phyloP scores from a whole-genome alignment of 2,113 vertebrate species.

The Empidonax traillii region DNA sequence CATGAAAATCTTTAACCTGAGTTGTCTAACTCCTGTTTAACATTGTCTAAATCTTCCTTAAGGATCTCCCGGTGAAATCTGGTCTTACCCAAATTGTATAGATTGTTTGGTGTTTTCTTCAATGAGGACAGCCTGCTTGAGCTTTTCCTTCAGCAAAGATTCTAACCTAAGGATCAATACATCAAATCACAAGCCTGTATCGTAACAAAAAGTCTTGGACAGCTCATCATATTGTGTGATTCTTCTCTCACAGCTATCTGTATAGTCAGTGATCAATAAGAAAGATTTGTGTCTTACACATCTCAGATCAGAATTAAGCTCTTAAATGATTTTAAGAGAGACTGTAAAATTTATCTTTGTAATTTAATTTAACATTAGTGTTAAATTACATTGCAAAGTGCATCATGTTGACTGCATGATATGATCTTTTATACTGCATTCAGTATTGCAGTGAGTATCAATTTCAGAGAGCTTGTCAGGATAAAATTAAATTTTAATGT shows the following conservation, averaged over 20 bases:
- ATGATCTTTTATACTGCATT: constrained; percentile 23
- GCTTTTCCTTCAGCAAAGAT: neutral
- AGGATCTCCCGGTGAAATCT: neutral
- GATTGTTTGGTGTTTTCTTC: neutral
- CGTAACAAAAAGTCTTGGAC: neutral
- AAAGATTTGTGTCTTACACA: neutral
- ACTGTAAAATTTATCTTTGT: constrained; percentile 27
- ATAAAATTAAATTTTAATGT: constrained; percentile 46
- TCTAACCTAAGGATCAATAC: neutral
- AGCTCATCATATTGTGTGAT: neutral
- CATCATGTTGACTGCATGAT: constrained; percentile 38
- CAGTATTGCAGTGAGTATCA: constrained; percentile 2
- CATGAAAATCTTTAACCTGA: neutral
- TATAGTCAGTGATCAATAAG: neutral
- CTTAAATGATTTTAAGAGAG: constrained; percentile 45
- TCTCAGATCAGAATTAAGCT: constrained; percentile 24
- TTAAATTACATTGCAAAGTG: constrained; percentile 49
- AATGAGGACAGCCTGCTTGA: neutral
- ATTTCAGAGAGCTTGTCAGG: constrained; percentile 25
- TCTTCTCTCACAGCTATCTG: neutral
- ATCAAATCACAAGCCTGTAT: neutral
- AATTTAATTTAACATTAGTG: constrained; percentile 54
- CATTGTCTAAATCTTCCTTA: neutral
- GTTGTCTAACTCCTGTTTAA: neutral
- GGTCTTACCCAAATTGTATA: neutral